Percentiles rank a stretch among this genome's conserved stretches.
Conservation (phyloP, 2,113 vertebrate species). For the Oostethus manadensis region DNA sequence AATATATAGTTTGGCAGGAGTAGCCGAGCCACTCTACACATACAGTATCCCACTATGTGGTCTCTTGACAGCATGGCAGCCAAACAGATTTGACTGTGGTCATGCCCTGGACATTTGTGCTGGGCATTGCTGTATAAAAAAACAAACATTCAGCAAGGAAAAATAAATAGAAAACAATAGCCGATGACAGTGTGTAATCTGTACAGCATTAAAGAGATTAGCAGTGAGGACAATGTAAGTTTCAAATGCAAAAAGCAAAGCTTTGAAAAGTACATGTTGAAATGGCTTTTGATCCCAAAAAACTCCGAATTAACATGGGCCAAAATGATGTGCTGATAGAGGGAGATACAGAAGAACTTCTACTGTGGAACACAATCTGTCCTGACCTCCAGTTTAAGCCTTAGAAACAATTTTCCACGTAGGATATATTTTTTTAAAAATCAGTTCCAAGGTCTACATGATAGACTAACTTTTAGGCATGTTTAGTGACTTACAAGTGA, state of each 20-base stretch:
- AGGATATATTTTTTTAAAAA: no score
- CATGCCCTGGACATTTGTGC: conserved; percentile 7
- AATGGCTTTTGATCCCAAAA: not conserved
- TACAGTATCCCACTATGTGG: conserved; percentile 11
- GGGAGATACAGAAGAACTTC: not conserved
- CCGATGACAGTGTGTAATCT: not conserved
- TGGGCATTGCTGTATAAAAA: not conserved
- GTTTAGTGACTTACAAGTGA: no score
- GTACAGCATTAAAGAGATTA: not conserved
- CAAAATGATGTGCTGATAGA: not conserved
- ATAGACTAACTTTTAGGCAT: no score
- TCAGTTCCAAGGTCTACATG: no score
- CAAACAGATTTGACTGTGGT: conserved; percentile 24
- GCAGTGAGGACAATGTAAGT: not conserved
- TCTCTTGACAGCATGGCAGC: conserved; percentile 32
- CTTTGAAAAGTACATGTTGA: not conserved
- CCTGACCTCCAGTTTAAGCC: no score
- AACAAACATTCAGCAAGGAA: not conserved
- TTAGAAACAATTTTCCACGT: no score
- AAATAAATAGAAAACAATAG: not conserved
- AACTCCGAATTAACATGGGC: not conserved
- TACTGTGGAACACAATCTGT: no score
- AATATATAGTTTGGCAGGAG: conserved; percentile 18
- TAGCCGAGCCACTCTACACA: conserved; percentile 16
- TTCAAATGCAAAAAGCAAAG: not conserved